A percentile compares a stretch with the other conserved stretches of the same genome.
These are phyloP conservation scores for Pachycephala philippinensis DNA, from an alignment of 2,113 vertebrate genomes.

Conservation along the genomic window DNA sequence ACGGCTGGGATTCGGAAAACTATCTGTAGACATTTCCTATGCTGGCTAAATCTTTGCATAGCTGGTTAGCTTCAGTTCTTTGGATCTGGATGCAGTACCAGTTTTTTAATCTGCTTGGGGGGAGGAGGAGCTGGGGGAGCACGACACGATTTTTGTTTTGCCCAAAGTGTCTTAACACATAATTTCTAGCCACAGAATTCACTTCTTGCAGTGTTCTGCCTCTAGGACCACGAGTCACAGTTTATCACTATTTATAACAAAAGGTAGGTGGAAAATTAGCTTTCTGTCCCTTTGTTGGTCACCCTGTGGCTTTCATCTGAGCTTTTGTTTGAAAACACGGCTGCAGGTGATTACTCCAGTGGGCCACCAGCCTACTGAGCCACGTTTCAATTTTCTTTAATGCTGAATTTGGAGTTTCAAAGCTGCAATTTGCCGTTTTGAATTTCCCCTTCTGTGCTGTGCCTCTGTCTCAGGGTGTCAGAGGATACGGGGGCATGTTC, in stretches of 20 bases:
- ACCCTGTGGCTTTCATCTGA: background rate
- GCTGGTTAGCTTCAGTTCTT: background rate
- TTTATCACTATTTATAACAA: background rate
- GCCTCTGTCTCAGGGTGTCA: rapidly evolving
- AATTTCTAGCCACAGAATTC: background rate
- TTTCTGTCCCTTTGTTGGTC: background rate
- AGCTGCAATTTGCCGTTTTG: background rate
- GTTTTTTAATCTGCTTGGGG: background rate
- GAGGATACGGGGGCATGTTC: rapidly evolving
- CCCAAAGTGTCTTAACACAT: background rate
- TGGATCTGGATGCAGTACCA: background rate
- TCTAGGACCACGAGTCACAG: background rate
- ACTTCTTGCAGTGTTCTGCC: background rate
- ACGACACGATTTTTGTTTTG: background rate
- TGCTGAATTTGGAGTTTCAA: background rate
- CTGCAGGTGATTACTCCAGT: background rate
- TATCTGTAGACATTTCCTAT: background rate
- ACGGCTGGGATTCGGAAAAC: background rate
- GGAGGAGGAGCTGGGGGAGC: background rate
- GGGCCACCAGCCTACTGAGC: background rate
- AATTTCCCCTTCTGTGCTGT: background rate
- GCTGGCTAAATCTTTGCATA: background rate
- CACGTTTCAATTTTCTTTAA: background rate
- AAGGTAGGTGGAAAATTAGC: background rate
- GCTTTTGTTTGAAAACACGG: background rate